Conservation (phyloP, 2,888 invertebrate species). For the Eupithecia centaureata region DNA sequence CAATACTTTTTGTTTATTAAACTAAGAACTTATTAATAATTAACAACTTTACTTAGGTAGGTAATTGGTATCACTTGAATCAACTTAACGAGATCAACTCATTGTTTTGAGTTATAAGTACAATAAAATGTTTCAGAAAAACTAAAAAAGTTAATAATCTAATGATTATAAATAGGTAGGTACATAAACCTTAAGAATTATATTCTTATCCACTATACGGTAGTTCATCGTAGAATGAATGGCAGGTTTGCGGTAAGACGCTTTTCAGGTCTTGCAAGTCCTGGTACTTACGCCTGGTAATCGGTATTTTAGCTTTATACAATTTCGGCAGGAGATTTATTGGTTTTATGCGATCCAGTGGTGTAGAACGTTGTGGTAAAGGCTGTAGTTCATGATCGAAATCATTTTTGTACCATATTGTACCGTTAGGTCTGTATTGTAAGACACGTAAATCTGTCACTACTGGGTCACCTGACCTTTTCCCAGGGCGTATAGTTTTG, state of each 20-base stretch:
- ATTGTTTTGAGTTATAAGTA: constrained; percentile 7
- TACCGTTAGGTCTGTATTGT: constrained; percentile 13
- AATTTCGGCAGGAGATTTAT: constrained; percentile 23
- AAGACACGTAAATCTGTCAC: constrained; percentile 4
- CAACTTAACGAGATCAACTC: no score
- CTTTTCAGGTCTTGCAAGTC: constrained; percentile 30
- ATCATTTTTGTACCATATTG: constrained; percentile 12
- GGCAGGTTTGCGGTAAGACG: constrained; percentile 24
- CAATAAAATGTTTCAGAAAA: constrained; percentile 1
- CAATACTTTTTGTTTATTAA: not conserved
- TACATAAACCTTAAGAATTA: not conserved
- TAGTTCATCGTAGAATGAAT: constrained; percentile 31
- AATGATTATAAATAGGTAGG: constrained; percentile 4
- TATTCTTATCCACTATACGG: constrained; percentile 17
- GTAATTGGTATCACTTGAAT: no score
- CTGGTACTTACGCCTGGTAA: constrained; percentile 27
- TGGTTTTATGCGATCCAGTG: constrained; percentile 22
- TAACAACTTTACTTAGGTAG: no score
- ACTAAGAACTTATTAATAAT: not conserved
- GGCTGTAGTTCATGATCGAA: constrained; percentile 18
- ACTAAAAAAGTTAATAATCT: no score
- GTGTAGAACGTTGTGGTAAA: constrained; percentile 29
- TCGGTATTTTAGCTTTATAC: constrained; percentile 23
- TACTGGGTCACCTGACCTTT: constrained; percentile 5
- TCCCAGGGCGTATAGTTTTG: constrained; percentile 12